These are phyloP conservation scores for Rhabditoides inermis DNA, from an alignment of 2,888 invertebrate species.

Conservation along the genomic window DNA sequence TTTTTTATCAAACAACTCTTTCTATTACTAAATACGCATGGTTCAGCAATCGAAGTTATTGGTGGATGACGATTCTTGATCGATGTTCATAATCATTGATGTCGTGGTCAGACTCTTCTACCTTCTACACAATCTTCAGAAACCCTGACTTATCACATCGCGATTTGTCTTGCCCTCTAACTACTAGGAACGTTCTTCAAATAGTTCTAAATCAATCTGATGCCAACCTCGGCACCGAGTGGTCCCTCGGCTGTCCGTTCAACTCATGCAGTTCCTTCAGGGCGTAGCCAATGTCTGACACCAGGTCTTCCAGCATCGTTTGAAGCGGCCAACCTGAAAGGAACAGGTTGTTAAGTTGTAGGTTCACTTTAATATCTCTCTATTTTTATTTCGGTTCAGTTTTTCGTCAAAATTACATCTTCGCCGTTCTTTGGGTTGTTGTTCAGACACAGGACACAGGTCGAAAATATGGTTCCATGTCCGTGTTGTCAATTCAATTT, in stretches of 20 bases:
- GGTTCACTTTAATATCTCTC: not conserved
- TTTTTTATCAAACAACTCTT: not conserved
- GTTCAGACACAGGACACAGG: too few species aligned
- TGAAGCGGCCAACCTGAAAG: slow-evolving; percentile 28
- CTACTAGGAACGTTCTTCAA: not conserved
- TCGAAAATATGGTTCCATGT: too few species aligned
- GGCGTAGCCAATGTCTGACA: slow-evolving; percentile 38
- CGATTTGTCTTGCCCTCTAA: not conserved
- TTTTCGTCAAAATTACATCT: not conserved
- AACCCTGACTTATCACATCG: too few species aligned
- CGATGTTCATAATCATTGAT: too few species aligned
- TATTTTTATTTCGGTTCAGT: not conserved
- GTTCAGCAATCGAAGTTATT: too few species aligned
- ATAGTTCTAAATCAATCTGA: too few species aligned
- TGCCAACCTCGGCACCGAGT: slow-evolving; percentile 31
- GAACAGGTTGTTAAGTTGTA: too few species aligned
- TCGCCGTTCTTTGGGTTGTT: not conserved
- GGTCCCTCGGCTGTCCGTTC: slow-evolving; percentile 30
- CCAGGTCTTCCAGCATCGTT: slow-evolving; percentile 24
- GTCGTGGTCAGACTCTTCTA: too few species aligned
- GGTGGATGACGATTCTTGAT: too few species aligned
- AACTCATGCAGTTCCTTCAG: slow-evolving; percentile 30
- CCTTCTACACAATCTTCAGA: too few species aligned
- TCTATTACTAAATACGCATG: too few species aligned
- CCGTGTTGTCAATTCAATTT: too few species aligned